phyloP scores from a whole-genome alignment of 2,113 vertebrate species.

The Takifugu flavidus region DNA sequence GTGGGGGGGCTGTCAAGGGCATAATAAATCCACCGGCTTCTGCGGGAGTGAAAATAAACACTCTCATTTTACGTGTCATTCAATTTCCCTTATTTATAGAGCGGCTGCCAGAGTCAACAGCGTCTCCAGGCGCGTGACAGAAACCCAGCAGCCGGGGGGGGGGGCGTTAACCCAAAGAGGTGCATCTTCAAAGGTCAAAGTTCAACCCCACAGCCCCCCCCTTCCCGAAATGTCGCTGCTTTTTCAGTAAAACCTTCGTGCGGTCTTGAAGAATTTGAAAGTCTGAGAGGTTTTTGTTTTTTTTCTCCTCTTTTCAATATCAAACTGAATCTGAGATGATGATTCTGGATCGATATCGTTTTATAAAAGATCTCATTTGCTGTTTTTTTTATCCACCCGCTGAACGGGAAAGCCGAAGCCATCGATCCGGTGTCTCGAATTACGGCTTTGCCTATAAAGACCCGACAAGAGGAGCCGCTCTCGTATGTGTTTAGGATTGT shows the following conservation, averaged over 20 bases:
- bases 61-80: neutral
- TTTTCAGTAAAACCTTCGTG: no score
- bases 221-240: no score
- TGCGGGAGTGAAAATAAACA: neutral
- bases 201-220: no score
- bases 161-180: no score
- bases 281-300: no score
- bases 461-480: neutral
- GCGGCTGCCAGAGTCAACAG: no score
- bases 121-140: no score
- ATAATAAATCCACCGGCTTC: neutral
- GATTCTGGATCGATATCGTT: constrained; percentile 7
- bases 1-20: neutral
- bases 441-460: neutral
- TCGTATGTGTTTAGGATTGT: neutral
- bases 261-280: neutral
- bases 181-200: no score
- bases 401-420: constrained; percentile 1
- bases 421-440: neutral
- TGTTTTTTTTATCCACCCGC: neutral
- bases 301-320: neutral
- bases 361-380: neutral
- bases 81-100: neutral
- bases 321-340: neutral
- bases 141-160: no score